Evolutionary conservation across 2,113 vertebrate genomes (phyloP).

Genomic region (Bettongia penicillata): DNA sequence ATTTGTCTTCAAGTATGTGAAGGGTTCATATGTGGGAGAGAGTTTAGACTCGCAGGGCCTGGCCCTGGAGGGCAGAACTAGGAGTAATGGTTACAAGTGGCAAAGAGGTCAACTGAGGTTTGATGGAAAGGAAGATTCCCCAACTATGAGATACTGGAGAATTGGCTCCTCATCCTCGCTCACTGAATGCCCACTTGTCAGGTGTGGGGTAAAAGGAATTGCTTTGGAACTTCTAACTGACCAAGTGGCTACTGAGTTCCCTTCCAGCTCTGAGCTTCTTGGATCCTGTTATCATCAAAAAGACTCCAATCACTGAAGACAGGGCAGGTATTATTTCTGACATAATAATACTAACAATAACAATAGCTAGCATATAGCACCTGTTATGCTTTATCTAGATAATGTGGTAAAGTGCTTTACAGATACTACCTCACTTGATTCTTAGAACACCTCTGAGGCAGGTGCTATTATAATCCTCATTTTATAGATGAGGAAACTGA

Average conservation of each 20-base stretch:
- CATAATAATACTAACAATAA: background rate
- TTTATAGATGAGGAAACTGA: background rate
- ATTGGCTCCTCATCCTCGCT: background rate
- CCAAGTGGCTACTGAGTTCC: background rate
- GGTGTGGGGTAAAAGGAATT: background rate
- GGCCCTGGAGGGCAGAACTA: background rate
- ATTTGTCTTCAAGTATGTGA: background rate
- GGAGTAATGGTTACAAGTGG: background rate
- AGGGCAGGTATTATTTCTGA: background rate
- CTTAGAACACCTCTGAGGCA: background rate
- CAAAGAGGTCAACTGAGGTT: background rate
- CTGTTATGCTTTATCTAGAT: background rate
- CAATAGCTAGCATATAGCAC: background rate
- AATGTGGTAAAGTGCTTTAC: background rate
- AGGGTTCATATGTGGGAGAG: background rate
- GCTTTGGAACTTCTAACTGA: background rate
- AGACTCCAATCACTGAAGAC: background rate
- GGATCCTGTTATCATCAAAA: background rate
- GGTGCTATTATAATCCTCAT: background rate
- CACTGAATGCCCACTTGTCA: background rate
- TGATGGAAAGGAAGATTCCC: background rate
- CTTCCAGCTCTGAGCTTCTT: background rate
- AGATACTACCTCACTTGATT: background rate
- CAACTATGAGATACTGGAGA: background rate
- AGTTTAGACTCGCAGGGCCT: background rate